phyloP scores from a whole-genome alignment of 2,797 vertebrate species.

The Siniperca obscura region DNA sequence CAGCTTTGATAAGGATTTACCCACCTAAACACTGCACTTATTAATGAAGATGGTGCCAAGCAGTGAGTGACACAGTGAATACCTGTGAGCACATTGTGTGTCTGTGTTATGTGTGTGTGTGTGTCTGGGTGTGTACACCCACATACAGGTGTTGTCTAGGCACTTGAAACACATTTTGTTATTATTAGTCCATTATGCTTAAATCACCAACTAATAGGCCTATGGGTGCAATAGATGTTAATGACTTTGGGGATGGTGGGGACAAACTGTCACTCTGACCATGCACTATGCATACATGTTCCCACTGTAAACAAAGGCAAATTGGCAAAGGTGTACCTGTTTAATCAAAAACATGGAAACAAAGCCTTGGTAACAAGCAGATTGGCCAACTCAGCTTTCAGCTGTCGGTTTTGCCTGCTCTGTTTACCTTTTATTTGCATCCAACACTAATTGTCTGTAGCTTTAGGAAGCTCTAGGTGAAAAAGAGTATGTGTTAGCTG shows the following conservation, averaged over 20 bases:
- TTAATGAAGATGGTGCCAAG: conserved; percentile 41
- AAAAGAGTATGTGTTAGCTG: conserved; percentile 64
- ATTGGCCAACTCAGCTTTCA: conserved; percentile 51
- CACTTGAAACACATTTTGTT: conserved; percentile 38
- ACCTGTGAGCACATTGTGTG: conserved; percentile 30
- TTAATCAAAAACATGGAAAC: conserved; percentile 59
- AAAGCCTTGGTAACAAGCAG: conserved; percentile 46
- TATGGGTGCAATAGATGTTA: conserved; percentile 23
- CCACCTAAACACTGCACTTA: conserved; percentile 58
- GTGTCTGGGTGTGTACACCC: conserved; percentile 9
- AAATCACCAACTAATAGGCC: conserved; percentile 31
- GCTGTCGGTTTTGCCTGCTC: background rate
- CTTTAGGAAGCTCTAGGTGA: conserved; percentile 62
- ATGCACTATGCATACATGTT: conserved; percentile 38
- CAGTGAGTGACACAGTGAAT: conserved; percentile 24
- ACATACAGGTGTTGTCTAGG: conserved; percentile 12
- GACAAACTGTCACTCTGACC: conserved; percentile 18
- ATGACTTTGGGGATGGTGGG: conserved; percentile 22
- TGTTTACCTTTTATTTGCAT: conserved; percentile 56
- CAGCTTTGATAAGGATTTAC: conserved; percentile 69
- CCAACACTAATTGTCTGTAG: conserved; percentile 61
- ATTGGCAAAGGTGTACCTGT: conserved; percentile 48
- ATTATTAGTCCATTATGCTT: conserved; percentile 34
- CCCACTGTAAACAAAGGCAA: conserved; percentile 55
- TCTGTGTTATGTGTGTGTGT: background rate